Evolutionary conservation across 2,113 vertebrate genomes (phyloP), one percentile per base, ranked within the genome.

Genomic region (Macaca nemestrina): DNA sequence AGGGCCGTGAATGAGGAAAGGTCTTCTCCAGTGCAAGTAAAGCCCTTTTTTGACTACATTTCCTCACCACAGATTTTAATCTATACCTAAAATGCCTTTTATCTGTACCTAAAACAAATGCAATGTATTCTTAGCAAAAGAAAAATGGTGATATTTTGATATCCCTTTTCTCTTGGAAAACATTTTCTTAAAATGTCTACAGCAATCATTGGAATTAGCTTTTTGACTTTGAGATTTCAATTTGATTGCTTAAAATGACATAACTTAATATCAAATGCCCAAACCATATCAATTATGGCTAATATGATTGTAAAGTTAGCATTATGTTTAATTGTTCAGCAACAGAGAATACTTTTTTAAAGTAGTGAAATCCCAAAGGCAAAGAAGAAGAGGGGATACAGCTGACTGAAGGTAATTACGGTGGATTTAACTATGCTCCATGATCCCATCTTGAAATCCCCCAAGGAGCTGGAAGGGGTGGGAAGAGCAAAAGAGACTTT

Each of bases 291-390:
- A 35, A 8, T 73, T 35, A 32, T 1, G 8, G 50, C 1, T 27
- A 18, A 16, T 0, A 6, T 0, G 25, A 59, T 0, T 27, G 3
- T 23, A 11, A 75, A 12, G 50, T 20, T 3, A 52, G 32, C 17
- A 5, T 40, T 30, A 9, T 6, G 8, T 16, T 13, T 16, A 14
- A 40, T 9, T 30, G 13, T 45, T 48, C 90, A 85, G 45, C 43
- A 20, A n/a, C 22, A 23, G 79, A 64, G 16, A 82, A 35, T 6
- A 8, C 13, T 16, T 25, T 6, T 25, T 59, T 67, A 35, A 32
- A 25, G n/a, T 4, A 12, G 64, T 30, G 4, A 8, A 38, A 30
- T 50, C 64, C 68, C 82, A 68, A 76, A 82, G 17, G 14, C 13
- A 72, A 83, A 55, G 2, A 18, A 8, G n/a, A 50, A 38, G 23